Percentiles rank a stretch among this genome's conserved stretches.
These are phyloP conservation scores for Tethya wilhelma DNA, from an alignment of 37 sponge, comb jelly and placozoan species.

Conservation along the genomic window DNA sequence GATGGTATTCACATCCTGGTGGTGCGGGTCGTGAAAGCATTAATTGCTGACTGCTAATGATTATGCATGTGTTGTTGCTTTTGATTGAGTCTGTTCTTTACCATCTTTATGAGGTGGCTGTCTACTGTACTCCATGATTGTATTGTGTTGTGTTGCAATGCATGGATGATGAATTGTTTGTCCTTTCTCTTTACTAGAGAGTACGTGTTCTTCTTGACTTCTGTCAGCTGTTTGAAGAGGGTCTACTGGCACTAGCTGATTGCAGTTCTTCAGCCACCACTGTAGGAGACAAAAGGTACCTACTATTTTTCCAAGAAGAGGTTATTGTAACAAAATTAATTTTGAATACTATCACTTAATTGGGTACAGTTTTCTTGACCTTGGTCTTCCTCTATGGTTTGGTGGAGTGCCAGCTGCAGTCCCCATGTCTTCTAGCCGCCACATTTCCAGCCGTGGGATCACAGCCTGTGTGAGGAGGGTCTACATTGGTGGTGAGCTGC, in stretches of 20 bases:
- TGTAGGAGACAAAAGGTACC: conserved; percentile 8
- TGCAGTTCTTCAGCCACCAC: conserved; percentile 17
- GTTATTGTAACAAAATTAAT: not conserved
- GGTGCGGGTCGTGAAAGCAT: too few species aligned
- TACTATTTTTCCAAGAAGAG: not conserved
- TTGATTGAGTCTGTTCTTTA: too few species aligned
- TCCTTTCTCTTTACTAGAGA: conserved; percentile 20
- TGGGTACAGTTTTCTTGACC: conserved; percentile 48
- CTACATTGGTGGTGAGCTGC: conserved; percentile 11
- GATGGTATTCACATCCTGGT: too few species aligned
- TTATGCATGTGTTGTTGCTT: too few species aligned
- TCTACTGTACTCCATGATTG: too few species aligned
- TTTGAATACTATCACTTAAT: not conserved
- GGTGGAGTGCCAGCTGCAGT: conserved; percentile 50
- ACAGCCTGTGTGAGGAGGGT: conserved; percentile 57
- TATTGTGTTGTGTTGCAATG: too few species aligned
- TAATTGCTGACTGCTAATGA: too few species aligned
- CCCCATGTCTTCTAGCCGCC: not conserved
- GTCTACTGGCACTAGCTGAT: conserved; percentile 7
- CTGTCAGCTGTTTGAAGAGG: conserved; percentile 28
- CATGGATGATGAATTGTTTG: too few species aligned
- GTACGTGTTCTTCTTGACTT: conserved; percentile 41
- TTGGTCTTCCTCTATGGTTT: conserved; percentile 75
- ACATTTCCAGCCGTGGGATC: conserved; percentile 24
- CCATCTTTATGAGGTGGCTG: too few species aligned